These are phyloP conservation scores for Amazonetta brasiliensis DNA, from an alignment of 2,797 vertebrate species.

Conservation along the genomic window DNA sequence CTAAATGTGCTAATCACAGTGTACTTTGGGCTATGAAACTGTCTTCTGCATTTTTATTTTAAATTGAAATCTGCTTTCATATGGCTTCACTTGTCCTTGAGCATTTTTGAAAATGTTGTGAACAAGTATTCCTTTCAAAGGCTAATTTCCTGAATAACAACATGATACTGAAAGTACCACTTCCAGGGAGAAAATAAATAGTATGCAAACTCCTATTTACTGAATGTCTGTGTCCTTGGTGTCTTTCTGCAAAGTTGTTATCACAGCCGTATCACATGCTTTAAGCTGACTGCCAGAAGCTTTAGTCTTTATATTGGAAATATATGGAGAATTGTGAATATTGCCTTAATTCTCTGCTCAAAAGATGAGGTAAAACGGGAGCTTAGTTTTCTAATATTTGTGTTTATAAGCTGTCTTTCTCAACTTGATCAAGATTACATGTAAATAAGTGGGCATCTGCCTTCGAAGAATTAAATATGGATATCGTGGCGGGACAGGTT, in stretches of 20 bases:
- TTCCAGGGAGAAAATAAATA: background rate
- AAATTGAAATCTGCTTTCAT: background rate
- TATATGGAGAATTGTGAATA: background rate
- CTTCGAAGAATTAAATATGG: background rate
- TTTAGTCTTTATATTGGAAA: background rate
- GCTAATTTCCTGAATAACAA: slow-evolving; percentile 10
- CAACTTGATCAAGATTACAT: background rate
- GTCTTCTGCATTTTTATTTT: background rate
- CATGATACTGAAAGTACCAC: background rate
- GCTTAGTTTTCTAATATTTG: background rate
- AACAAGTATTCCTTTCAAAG: background rate
- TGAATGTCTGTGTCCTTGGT: background rate
- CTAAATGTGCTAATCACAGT: background rate
- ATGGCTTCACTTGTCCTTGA: slow-evolving; percentile 13
- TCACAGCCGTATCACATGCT: background rate
- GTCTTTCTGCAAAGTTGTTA: background rate
- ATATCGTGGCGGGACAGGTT: background rate
- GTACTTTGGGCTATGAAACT: background rate
- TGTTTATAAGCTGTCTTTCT: background rate
- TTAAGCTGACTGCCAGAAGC: background rate
- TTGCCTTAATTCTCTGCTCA: background rate
- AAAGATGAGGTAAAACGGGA: background rate
- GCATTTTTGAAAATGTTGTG: background rate
- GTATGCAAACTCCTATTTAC: background rate
- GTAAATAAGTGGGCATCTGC: background rate